phyloP scores from a whole-genome alignment of 2,113 vertebrate genomes.

The Hemiprocne comata region DNA sequence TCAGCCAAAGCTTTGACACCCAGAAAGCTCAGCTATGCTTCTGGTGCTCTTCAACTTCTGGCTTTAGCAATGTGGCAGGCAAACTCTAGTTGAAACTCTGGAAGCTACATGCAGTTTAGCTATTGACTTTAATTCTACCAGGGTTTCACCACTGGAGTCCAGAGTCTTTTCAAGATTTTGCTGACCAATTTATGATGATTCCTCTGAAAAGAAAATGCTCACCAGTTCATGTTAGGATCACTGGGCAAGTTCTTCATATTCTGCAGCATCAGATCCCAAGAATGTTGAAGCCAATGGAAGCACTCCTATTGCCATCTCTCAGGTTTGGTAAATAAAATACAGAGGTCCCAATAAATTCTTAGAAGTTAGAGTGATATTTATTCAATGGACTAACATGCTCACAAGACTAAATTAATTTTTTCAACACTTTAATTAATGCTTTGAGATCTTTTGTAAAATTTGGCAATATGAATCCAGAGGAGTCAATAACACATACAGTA shows the following conservation, averaged over 20 bases:
- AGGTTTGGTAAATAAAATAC: background rate
- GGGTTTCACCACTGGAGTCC: background rate
- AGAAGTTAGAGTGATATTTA: background rate
- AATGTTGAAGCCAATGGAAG: background rate
- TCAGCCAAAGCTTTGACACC: background rate
- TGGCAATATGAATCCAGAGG: background rate
- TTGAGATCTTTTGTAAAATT: background rate
- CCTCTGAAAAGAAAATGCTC: background rate
- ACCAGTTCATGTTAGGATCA: background rate
- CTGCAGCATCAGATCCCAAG: background rate
- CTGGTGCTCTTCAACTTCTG: background rate
- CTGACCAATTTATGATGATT: background rate
- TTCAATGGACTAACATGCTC: background rate
- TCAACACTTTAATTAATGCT: background rate
- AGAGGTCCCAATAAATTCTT: background rate
- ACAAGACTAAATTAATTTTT: background rate
- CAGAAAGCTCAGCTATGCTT: background rate
- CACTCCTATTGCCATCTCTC: background rate
- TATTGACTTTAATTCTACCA: background rate
- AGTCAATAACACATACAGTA: background rate
- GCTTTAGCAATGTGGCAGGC: background rate
- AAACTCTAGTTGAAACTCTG: background rate
- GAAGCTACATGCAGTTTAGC: background rate
- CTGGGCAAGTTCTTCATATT: background rate
- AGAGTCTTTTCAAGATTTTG: background rate